These are phyloP conservation scores for Drosophila incognita DNA, from an alignment of 2,888 invertebrate species.

Conservation along the genomic window DNA sequence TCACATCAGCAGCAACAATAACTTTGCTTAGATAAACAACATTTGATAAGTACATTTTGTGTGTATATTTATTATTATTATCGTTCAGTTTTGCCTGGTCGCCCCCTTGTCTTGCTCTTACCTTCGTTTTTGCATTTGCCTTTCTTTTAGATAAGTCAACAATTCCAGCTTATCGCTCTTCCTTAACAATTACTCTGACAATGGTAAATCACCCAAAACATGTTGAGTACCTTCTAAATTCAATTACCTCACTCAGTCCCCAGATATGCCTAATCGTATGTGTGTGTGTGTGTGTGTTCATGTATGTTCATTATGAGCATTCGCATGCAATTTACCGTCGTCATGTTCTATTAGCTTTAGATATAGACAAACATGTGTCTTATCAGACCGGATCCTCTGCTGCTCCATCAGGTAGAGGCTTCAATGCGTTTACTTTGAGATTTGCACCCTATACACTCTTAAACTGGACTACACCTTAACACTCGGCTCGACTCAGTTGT, in stretches of 20 bases:
- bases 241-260: slow-evolving; percentile 27
- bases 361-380: slow-evolving; percentile 56
- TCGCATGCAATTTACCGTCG: slow-evolving; percentile 69
- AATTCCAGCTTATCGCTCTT: slow-evolving; percentile 32
- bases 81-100: slow-evolving; percentile 25
- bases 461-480: slow-evolving; percentile 16
- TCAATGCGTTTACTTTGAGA: slow-evolving; percentile 43
- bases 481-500: slow-evolving; percentile 1
- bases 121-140: slow-evolving; percentile 9
- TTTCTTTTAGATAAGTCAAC: slow-evolving; percentile 41
- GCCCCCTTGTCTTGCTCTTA: slow-evolving; percentile 26
- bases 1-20: slow-evolving; percentile 46
- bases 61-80: slow-evolving; percentile 21
- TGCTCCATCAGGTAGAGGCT: slow-evolving; percentile 53
- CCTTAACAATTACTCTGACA: slow-evolving; percentile 1
- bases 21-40: slow-evolving; percentile 54
- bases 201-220: slow-evolving; percentile 11
- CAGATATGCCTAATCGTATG: slow-evolving; percentile 16
- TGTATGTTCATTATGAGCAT: slow-evolving; percentile 30
- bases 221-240: slow-evolving; percentile 17
- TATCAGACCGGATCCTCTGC: slow-evolving; percentile 54
- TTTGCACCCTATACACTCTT: slow-evolving; percentile 32
- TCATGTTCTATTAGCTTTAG: slow-evolving; percentile 61
- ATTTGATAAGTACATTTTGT: slow-evolving; percentile 57
- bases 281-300: not conserved